Base-by-base conservation (phyloP, 2,888 invertebrate genomes). In the Pseudanteris insignis region DNA sequence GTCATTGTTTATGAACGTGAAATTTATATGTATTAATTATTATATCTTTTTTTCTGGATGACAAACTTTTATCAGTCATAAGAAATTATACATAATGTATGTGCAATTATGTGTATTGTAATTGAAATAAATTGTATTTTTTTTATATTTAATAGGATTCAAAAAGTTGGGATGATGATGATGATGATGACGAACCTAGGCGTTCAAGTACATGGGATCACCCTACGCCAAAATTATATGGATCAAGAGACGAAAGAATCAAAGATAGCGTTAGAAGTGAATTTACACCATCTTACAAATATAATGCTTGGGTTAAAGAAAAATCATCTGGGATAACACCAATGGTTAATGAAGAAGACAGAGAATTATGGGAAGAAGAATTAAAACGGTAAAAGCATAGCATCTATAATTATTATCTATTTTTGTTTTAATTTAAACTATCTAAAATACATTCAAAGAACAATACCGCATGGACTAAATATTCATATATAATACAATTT, bases 131-230 rank as follows among this genome's bases (percentile, higher is more conserved):
- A n/a, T 9, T 26, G 12, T 4, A 28, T 12, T 25, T 33, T 10
- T 3, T 33, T 33, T 29, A 3, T 29, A 25, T 2, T 10, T 5
- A 6, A 30, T 13, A 78, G 43, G 84, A 86, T 66, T 85, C 86
- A 34, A 89, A 86, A 73, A 86, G 88, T 29, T 85, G 87, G n/a
- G 90, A 90, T 90, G 90, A 90, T 68, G 92, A 92, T 65, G 90
- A 90, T 36, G 83, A 83, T 37, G 83, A 84, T 2, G 84, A 84
- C 25, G 81, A 81, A 2, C 84, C 86, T 1, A 76, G 84, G 0
- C 86, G 86, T 51, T 88, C 86, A 68, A 95, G 95, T 0, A 87
- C 89, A 41, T 97, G 96, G 96, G 96, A 96, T 81, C 88, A 92
- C 74, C 94, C 95, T 0, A 96, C 96, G 0, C 96, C 96, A 0